phyloP scores from a whole-genome alignment of 2,888 invertebrate species.

The Syrphus vitripennis region DNA sequence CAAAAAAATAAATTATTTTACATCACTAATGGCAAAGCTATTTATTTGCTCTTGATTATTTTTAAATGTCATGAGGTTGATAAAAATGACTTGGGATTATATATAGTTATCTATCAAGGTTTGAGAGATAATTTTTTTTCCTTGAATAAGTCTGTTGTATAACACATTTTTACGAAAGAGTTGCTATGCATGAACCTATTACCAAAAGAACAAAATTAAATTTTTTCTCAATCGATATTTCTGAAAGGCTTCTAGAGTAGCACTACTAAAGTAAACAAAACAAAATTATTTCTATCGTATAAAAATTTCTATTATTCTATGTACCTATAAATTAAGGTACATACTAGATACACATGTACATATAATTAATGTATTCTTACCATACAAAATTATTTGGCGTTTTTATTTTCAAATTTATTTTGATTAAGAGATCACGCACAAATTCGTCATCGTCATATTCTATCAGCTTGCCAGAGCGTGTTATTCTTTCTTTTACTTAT shows the following conservation, averaged over 20 bases:
- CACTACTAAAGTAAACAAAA: background rate
- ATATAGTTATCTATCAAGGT: constrained; percentile 4
- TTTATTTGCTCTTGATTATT: constrained; percentile 5
- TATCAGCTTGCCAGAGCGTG: background rate
- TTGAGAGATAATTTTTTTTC: constrained; percentile 6
- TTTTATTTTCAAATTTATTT: background rate
- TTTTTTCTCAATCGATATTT: background rate
- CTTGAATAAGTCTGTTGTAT: background rate
- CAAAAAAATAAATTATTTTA: background rate
- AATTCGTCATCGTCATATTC: background rate
- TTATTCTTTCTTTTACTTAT: background rate
- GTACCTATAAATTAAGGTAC: too few species aligned
- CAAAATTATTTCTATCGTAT: background rate
- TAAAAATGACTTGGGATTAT: background rate
- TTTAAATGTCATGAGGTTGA: background rate
- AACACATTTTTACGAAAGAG: background rate
- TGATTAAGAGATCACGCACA: constrained; percentile 11
- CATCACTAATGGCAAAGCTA: background rate
- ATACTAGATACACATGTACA: background rate
- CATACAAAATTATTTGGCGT: background rate
- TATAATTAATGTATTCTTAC: background rate
- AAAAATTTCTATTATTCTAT: background rate
- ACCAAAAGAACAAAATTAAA: background rate
- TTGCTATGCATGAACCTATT: background rate
- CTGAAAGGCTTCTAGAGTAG: background rate